phyloP scores from a whole-genome alignment of 2,113 vertebrate genomes.

The Oenanthe oenanthe region DNA sequence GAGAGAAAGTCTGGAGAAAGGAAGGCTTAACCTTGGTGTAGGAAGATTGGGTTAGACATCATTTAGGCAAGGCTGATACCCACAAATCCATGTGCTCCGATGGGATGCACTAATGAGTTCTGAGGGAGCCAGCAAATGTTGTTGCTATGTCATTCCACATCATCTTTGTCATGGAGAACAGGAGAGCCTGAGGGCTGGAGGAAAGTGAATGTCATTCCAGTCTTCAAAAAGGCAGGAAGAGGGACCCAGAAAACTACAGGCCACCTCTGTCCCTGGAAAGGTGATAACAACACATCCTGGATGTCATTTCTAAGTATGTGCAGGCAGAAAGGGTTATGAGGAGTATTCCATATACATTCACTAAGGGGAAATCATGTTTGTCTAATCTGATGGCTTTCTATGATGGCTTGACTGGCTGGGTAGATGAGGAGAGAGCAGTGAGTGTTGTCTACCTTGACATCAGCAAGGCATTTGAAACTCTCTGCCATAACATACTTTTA shows the following conservation, averaged over 20 bases:
- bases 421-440: background rate
- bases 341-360: background rate
- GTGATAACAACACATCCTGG: background rate
- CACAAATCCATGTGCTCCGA: background rate
- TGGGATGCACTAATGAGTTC: background rate
- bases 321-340: background rate
- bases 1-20: background rate
- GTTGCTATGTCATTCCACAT: background rate
- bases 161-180: background rate
- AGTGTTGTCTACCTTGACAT: background rate
- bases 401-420: background rate
- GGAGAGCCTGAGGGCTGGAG: background rate
- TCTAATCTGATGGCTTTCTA: background rate
- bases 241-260: background rate
- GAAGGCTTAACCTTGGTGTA: background rate
- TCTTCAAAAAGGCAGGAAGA: background rate
- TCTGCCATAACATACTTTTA: fast-evolving
- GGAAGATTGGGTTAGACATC: background rate
- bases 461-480: background rate
- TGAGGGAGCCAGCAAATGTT: background rate
- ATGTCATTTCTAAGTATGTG: background rate
- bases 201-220: background rate
- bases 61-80: background rate
- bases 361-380: background rate
- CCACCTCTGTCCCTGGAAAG: background rate